Evolutionary conservation across 1,140 invertebrate species (phyloP).

Genomic region (Muscidifurax raptorellus): DNA sequence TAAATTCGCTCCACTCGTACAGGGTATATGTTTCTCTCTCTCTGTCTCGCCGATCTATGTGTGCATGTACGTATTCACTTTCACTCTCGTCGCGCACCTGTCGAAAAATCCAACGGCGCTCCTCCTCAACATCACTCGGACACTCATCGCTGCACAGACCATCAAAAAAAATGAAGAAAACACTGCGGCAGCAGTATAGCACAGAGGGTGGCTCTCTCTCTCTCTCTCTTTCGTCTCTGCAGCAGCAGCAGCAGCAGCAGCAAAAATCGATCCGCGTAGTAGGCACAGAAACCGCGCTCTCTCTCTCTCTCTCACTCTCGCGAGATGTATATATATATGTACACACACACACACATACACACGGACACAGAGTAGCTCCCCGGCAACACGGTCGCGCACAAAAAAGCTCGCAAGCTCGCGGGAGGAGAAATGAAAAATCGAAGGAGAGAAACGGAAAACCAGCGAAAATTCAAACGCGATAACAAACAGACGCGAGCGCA

Average conservation of each 20-base stretch:
- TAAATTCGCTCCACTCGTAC: no score
- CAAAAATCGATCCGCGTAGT: not conserved
- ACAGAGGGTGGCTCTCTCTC: not conserved
- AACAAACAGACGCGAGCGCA: not conserved
- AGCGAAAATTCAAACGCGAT: no score
- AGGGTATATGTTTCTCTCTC: not conserved
- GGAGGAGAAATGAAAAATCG: not conserved
- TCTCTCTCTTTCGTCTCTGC: not conserved
- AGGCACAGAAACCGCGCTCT: not conserved
- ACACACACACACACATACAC: not conserved
- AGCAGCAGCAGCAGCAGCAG: not conserved
- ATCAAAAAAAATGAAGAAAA: not conserved
- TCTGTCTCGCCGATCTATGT: no score
- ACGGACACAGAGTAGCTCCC: not conserved
- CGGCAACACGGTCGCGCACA: not conserved
- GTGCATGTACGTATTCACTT: not conserved
- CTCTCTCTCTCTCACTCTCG: not conserved
- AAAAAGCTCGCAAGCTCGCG: not conserved
- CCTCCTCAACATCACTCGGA: not conserved
- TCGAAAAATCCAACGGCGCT: not conserved
- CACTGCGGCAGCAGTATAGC: not conserved
- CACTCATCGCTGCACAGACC: not conserved
- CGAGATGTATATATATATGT: no score
- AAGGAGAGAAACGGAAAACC: no score
- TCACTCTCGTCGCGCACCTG: conserved; percentile 51